These are phyloP conservation scores for Thymelicus acteon DNA, from an alignment of 2,888 invertebrate species.

Conservation along the genomic window DNA sequence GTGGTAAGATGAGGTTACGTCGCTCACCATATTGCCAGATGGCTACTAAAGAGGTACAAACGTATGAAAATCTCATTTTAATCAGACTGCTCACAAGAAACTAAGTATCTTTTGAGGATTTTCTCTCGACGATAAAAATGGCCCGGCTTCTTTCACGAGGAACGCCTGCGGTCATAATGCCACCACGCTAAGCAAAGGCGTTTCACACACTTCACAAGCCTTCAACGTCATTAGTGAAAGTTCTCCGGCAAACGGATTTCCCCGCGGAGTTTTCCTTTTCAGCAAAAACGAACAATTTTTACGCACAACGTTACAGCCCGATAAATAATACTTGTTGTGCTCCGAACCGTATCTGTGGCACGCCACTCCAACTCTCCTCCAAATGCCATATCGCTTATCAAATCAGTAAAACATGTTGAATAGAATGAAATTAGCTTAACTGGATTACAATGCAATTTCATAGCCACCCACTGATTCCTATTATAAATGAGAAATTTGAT, in stretches of 20 bases:
- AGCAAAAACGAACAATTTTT: not conserved
- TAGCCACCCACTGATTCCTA: not conserved
- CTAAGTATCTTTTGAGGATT: not conserved
- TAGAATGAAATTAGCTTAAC: not conserved
- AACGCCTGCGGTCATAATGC: not conserved
- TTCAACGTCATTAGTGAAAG: not conserved
- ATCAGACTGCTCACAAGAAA: not conserved
- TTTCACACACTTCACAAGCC: not conserved
- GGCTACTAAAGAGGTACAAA: too few relatives aligned
- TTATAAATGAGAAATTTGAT: slow-evolving; percentile 4
- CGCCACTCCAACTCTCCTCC: too few relatives aligned
- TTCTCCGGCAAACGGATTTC: not conserved
- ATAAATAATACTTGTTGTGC: too few relatives aligned
- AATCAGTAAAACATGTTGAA: not conserved
- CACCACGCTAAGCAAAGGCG: not conserved
- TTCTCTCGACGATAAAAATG: not conserved
- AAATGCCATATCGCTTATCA: not conserved
- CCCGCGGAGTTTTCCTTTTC: not conserved
- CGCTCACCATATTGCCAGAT: too few relatives aligned
- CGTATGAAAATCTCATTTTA: not conserved
- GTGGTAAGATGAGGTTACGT: too few relatives aligned
- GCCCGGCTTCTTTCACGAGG: not conserved
- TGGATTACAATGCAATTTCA: not conserved
- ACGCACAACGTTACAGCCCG: not conserved
- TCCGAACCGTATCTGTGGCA: too few relatives aligned